Evolutionary conservation across 1,140 invertebrate genomes (phyloP).

Genomic region (Zophobas atratus): DNA sequence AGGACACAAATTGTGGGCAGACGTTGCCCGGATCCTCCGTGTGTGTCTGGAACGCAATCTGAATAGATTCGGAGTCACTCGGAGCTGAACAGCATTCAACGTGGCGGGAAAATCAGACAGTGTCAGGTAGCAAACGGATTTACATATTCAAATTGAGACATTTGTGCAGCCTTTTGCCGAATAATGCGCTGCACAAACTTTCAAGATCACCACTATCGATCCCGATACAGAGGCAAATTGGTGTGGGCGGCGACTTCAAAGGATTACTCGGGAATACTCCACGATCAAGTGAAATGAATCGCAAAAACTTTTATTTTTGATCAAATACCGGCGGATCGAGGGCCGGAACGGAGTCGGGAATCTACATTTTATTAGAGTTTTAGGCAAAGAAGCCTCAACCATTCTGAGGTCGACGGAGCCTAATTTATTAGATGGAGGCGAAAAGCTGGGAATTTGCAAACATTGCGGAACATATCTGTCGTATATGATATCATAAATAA

Average conservation of each 20-base stretch:
- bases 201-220: conserved; percentile 27
- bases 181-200: conserved; percentile 33
- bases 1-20: conserved; percentile 22
- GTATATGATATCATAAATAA: neutral
- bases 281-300: conserved; percentile 22
- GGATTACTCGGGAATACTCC: conserved; percentile 28
- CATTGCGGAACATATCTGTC: neutral
- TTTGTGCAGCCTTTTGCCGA: conserved; percentile 36
- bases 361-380: conserved; percentile 35
- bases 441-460: neutral
- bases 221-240: conserved; percentile 10
- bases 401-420: neutral
- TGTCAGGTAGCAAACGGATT: conserved; percentile 38
- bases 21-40: neutral
- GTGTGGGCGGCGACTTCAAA: conserved; percentile 30
- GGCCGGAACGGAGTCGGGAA: neutral
- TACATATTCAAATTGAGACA: conserved; percentile 42
- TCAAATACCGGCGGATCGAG: conserved; percentile 1
- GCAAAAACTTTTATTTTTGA: conserved; percentile 37
- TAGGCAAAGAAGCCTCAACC: neutral
- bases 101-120: conserved; percentile 35
- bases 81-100: conserved; percentile 13
- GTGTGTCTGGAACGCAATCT: conserved; percentile 23
- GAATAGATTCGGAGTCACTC: conserved; percentile 14
- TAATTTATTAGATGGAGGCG: conserved; percentile 24